A percentile compares a stretch with the other conserved stretches of the same genome.
These are phyloP conservation scores for Vicugna pacos DNA, from an alignment of 2,113 vertebrate species.

Conservation along the genomic window DNA sequence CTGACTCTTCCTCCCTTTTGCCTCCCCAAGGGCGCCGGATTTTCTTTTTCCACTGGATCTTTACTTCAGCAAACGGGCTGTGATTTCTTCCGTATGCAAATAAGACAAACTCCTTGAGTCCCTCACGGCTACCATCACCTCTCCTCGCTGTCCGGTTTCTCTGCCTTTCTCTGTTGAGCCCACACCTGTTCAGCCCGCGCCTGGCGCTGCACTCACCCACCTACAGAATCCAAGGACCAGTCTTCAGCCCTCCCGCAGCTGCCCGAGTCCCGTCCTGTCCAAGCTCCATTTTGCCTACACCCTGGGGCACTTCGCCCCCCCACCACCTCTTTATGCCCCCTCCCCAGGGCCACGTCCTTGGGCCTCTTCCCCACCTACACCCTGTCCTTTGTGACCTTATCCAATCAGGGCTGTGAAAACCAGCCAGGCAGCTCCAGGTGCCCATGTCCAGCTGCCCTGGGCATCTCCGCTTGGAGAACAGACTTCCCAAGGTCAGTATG, in stretches of 20 bases:
- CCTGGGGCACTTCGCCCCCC: neutral
- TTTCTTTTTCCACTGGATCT: neutral
- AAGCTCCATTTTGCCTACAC: neutral
- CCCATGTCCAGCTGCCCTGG: neutral
- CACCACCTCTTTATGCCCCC: neutral
- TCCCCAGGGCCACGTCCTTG: neutral
- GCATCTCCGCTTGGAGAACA: neutral
- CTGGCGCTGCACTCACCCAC: neutral
- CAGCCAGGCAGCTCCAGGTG: neutral
- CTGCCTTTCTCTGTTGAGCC: neutral
- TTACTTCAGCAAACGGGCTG: neutral
- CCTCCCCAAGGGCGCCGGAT: no score
- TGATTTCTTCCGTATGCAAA: neutral
- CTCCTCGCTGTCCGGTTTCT: neutral
- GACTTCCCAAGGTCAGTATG: neutral
- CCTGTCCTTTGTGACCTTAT: neutral
- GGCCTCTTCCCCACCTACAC: neutral
- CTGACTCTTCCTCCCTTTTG: neutral
- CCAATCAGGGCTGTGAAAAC: no score
- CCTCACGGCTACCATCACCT: neutral
- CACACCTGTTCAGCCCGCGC: neutral
- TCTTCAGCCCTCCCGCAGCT: rapidly evolving
- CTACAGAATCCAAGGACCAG: no score
- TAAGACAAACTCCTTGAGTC: neutral
- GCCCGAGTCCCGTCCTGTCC: conserved; percentile 53